These are phyloP conservation scores for Hymenochirus boettgeri DNA, from an alignment of 2,113 vertebrate genomes.

Conservation along the genomic window DNA sequence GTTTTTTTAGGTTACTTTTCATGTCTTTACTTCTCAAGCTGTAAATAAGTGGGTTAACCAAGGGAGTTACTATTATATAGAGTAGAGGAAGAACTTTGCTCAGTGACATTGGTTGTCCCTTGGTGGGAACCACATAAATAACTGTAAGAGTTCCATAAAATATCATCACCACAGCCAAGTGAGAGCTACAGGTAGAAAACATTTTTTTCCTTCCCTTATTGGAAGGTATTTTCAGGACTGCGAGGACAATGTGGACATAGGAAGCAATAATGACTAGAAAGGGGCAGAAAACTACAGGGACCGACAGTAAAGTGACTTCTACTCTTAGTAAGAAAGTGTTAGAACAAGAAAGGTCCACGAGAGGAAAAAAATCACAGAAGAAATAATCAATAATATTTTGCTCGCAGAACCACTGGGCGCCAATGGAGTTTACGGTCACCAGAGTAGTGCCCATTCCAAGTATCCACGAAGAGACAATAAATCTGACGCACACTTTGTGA, in stretches of 20 bases:
- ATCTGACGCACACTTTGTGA: background rate
- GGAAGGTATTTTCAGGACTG: background rate
- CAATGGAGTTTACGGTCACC: background rate
- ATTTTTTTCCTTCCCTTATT: background rate
- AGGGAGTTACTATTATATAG: no score
- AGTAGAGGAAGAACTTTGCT: no score
- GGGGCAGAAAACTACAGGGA: background rate
- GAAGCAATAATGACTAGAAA: slow-evolving; percentile 6
- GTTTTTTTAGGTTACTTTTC: no score
- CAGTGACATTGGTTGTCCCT: no score
- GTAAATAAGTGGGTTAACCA: no score
- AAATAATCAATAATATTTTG: slow-evolving; percentile 6
- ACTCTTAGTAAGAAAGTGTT: background rate
- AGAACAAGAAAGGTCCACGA: slow-evolving; percentile 13
- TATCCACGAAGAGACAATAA: background rate
- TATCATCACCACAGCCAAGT: no score
- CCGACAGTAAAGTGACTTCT: background rate
- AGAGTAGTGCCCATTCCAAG: background rate
- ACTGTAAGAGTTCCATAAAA: no score
- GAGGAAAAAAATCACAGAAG: slow-evolving; percentile 2
- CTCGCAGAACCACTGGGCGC: background rate
- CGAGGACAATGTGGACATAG: background rate
- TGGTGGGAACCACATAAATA: no score
- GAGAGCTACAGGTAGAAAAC: no score
- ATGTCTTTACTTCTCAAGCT: no score